Base-by-base conservation (phyloP, 1,140 invertebrate genomes). In the Elymnias hypermnestra region DNA sequence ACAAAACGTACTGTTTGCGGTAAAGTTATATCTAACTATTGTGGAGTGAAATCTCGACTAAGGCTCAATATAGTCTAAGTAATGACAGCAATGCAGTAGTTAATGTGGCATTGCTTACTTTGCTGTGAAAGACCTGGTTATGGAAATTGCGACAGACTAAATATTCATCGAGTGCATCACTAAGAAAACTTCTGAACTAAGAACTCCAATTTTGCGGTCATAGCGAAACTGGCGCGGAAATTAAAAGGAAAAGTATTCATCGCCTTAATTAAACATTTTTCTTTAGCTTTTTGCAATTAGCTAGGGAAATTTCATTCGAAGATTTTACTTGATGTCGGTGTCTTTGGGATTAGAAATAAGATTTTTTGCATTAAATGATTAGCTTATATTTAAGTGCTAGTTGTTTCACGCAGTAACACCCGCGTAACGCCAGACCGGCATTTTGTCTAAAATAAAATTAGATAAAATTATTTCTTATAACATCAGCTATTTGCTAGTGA, bases 161-260 rank as follows among this genome's bases (percentile, higher is more conserved):
- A 36, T 36, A 36, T 36, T 36, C 33, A 36, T 36, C 33, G 33
- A 36, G 33, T 36, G 33, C 33, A 36, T 19, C 33, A 36, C 18
- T 8, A 6, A 21, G 33, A 36, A 18, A 36, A 36, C 33, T 36
- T 36, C 12, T 33, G 9, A 36, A 36, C 33, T 36, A 19, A 36
- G 15, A 36, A 36, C 33, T 36, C 33, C 33, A 36, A 36, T 36
- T 36, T 36, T 19, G 18, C 33, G 33, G 33, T 21, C 33, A 36
- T 36, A 19, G 33, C 18, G 33, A 36, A 36, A 36, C 17, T 36
- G 33, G 33, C 9, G 33, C 15, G 18, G 9, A 36, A 36, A 36
- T 21, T 12, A 10, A 36, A 18, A 19, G 33, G 18, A 36, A 36
- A 36, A 21, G 15, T 36, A 21, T 36, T 36, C 33, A 33, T 33